phyloP scores from a whole-genome alignment of 1,140 invertebrate species.

The Bombus breviceps region DNA sequence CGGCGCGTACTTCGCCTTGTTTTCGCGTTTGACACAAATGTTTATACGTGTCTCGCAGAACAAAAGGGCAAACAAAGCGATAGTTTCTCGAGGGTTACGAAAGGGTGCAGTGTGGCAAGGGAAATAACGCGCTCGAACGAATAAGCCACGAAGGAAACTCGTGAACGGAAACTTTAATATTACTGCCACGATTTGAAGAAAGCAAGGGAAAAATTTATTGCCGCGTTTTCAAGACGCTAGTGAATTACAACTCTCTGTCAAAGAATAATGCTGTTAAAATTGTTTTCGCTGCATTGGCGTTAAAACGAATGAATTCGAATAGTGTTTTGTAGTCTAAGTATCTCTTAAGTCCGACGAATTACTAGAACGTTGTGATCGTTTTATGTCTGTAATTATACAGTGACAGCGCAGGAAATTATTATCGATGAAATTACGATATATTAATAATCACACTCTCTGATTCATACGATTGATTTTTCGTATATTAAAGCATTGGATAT shows the following conservation, averaged over 20 bases:
- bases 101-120: slow-evolving; percentile 7
- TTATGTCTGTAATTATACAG: too few species aligned
- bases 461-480: too few species aligned
- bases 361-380: too few species aligned
- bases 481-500: too few species aligned
- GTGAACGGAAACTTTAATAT: slow-evolving; percentile 50
- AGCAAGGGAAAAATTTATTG: slow-evolving; percentile 31
- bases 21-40: slow-evolving; percentile 58
- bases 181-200: slow-evolving; percentile 31
- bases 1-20: slow-evolving; percentile 32
- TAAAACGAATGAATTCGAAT: not conserved
- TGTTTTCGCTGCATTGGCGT: not conserved
- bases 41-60: slow-evolving; percentile 60
- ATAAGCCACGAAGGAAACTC: slow-evolving; percentile 33
- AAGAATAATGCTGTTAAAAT: slow-evolving; percentile 12
- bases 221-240: not conserved
- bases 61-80: slow-evolving; percentile 59
- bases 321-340: too few species aligned
- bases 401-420: too few species aligned
- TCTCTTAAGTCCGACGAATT: not conserved
- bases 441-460: too few species aligned
- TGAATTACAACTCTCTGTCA: not conserved
- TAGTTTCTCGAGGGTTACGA: slow-evolving; percentile 48
- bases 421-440: too few species aligned
- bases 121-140: slow-evolving; percentile 31